Percentiles rank a stretch among this genome's conserved stretches.
Conservation (phyloP, 2,888 invertebrate species). For the Acleris laterana region DNA sequence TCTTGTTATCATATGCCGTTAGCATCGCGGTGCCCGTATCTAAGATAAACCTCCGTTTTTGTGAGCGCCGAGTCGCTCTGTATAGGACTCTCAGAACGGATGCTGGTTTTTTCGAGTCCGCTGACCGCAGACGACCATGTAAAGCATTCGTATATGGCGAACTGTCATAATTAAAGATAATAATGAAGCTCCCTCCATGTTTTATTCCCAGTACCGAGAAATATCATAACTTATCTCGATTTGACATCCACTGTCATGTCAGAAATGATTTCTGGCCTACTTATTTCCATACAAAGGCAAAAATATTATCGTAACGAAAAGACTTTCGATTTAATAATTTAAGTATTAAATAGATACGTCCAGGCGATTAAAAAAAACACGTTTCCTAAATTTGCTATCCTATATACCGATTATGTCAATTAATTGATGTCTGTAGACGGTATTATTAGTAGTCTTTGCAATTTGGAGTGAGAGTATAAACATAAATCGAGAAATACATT, state of each 20-base stretch:
- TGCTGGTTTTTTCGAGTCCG: slow-evolving; percentile 65
- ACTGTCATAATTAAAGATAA: slow-evolving; percentile 83
- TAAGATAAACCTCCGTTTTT: slow-evolving; percentile 67
- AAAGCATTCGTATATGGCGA: slow-evolving; percentile 77
- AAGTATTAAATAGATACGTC: slow-evolving; percentile 4
- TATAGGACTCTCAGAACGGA: slow-evolving; percentile 63
- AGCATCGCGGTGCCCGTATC: slow-evolving; percentile 53
- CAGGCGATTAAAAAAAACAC: too few relatives aligned
- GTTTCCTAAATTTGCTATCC: too few relatives aligned
- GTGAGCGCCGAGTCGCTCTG: slow-evolving; percentile 64
- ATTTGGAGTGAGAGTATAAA: too few relatives aligned
- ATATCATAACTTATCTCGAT: slow-evolving; percentile 77
- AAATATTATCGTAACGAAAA: slow-evolving; percentile 41
- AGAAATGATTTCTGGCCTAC: slow-evolving; percentile 44
- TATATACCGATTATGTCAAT: not conserved
- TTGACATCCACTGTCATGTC: slow-evolving; percentile 55
- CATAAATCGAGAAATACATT: too few relatives aligned
- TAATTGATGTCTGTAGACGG: not conserved
- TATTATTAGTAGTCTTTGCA: too few relatives aligned
- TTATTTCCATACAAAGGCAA: slow-evolving; percentile 52
- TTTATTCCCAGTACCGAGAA: slow-evolving; percentile 70
- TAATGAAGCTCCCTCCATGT: slow-evolving; percentile 71
- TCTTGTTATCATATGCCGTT: slow-evolving; percentile 54
- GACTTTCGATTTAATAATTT: slow-evolving; percentile 30
- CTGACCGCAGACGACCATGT: slow-evolving; percentile 61